These are phyloP conservation scores for Eutolmus rufibarbis DNA, from an alignment of 2,888 invertebrate genomes.

Conservation along the genomic window DNA sequence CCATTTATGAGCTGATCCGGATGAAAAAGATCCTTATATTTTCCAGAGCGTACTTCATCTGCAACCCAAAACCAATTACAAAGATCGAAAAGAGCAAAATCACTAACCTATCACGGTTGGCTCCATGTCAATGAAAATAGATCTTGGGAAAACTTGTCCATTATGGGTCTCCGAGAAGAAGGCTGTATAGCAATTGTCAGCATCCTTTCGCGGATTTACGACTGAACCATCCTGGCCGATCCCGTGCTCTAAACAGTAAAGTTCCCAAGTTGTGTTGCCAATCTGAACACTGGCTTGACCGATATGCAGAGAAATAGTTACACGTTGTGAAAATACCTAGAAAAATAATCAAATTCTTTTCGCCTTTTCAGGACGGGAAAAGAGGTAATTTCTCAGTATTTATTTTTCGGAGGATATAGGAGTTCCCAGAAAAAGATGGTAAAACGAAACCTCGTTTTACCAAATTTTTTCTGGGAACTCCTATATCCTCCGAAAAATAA, in stretches of 20 bases:
- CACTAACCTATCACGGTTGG: conserved; percentile 81
- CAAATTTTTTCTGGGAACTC: too few species aligned
- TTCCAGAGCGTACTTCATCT: conserved; percentile 69
- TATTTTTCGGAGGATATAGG: too few species aligned
- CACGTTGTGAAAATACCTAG: conserved; percentile 65
- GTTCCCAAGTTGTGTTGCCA: conserved; percentile 81
- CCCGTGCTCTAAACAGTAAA: conserved; percentile 80
- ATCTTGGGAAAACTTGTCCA: conserved; percentile 86
- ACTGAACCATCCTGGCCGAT: conserved; percentile 73
- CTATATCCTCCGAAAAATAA: too few species aligned
- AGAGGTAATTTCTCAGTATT: too few species aligned
- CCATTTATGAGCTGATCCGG: conserved; percentile 85
- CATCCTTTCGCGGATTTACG: conserved; percentile 61
- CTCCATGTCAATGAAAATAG: conserved; percentile 87
- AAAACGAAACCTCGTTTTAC: too few species aligned
- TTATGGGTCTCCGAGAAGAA: conserved; percentile 80
- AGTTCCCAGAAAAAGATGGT: too few species aligned
- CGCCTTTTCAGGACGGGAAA: too few species aligned
- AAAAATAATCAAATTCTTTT: not conserved
- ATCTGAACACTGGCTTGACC: conserved; percentile 84
- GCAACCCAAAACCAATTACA: conserved; percentile 15
- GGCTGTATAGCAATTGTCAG: conserved; percentile 69
- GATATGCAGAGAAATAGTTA: conserved; percentile 82
- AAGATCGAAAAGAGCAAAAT: not conserved
- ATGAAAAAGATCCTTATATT: conserved; percentile 79